phyloP scores from a whole-genome alignment of 2,888 invertebrate species.

The Eupeodes luniger region DNA sequence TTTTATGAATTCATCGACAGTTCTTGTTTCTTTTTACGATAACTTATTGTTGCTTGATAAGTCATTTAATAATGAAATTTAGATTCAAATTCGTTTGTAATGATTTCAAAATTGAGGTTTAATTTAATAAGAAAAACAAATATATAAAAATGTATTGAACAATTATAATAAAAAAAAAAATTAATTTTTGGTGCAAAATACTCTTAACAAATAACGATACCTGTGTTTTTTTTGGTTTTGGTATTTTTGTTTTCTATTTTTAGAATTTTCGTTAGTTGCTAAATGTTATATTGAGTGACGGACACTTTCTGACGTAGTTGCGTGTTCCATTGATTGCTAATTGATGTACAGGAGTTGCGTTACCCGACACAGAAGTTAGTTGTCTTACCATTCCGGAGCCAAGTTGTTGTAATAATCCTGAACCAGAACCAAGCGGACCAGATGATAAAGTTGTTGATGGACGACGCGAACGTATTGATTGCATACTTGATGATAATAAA shows the following conservation, averaged over 20 bases:
- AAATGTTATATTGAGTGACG: conserved; percentile 90
- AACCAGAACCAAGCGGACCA: conserved; percentile 87
- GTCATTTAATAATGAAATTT: conserved; percentile 30
- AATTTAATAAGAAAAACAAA: conserved; percentile 21
- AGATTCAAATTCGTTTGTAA: conserved; percentile 1
- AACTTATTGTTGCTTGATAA: conserved; percentile 47
- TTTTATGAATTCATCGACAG: conserved; percentile 65
- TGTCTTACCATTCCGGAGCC: conserved; percentile 97
- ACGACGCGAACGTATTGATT: conserved; percentile 90
- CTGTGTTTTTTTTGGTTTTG: conserved; percentile 25
- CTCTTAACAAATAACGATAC: conserved; percentile 60
- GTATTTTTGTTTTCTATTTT: conserved; percentile 12
- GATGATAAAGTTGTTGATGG: conserved; percentile 89
- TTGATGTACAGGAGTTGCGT: conserved; percentile 87
- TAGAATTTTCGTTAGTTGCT: conserved; percentile 84
- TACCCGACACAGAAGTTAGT: conserved; percentile 88
- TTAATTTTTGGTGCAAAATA: conserved; percentile 12
- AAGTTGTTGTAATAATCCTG: conserved; percentile 93
- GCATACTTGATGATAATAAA: conserved; percentile 91
- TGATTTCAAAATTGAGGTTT: conserved; percentile 4
- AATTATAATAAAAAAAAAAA: conserved; percentile 26
- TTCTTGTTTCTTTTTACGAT: conserved; percentile 68
- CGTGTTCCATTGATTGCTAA: conserved; percentile 86
- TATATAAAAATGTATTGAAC: conserved; percentile 8
- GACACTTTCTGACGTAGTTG: conserved; percentile 89